Percentiles rank a stretch among this genome's conserved stretches.
phyloP scores from a whole-genome alignment of 2,888 invertebrate species.

The Hipparchia semele region DNA sequence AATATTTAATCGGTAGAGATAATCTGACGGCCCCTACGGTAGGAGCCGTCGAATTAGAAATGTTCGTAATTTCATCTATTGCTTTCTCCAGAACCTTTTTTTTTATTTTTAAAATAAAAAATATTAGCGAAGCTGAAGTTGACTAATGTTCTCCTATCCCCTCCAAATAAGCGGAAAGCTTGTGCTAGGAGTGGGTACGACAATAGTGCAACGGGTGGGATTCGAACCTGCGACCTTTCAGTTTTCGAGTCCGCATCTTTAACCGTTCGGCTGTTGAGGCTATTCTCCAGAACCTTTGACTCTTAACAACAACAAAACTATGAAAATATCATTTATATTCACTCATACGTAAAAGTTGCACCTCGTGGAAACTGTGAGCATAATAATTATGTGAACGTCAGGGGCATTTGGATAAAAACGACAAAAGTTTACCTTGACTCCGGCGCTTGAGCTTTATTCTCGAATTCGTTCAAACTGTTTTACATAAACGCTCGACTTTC shows the following conservation, averaged over 20 bases:
- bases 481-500: slow-evolving; percentile 34
- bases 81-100: no score
- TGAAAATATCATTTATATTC: slow-evolving; percentile 4
- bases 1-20: background rate
- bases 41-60: no score
- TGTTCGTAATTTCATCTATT: no score
- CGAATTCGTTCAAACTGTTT: slow-evolving; percentile 35
- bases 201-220: no score
- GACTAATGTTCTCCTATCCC: no score
- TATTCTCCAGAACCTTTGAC: background rate
- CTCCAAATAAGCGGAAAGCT: no score
- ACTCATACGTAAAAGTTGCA: slow-evolving; percentile 20
- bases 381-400: slow-evolving; percentile 36
- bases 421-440: slow-evolving; percentile 37
- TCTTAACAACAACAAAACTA: background rate
- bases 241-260: no score
- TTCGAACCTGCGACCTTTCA: no score
- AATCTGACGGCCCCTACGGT: background rate
- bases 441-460: slow-evolving; percentile 33
- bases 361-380: slow-evolving; percentile 24
- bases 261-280: no score
- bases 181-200: no score
- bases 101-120: no score
- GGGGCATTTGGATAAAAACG: slow-evolving; percentile 36
- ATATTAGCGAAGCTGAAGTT: no score